A percentile compares a stretch with the other conserved stretches of the same genome.
Conservation (phyloP, 2,888 invertebrate species). For the Imbricaverruca yamaguchii region DNA sequence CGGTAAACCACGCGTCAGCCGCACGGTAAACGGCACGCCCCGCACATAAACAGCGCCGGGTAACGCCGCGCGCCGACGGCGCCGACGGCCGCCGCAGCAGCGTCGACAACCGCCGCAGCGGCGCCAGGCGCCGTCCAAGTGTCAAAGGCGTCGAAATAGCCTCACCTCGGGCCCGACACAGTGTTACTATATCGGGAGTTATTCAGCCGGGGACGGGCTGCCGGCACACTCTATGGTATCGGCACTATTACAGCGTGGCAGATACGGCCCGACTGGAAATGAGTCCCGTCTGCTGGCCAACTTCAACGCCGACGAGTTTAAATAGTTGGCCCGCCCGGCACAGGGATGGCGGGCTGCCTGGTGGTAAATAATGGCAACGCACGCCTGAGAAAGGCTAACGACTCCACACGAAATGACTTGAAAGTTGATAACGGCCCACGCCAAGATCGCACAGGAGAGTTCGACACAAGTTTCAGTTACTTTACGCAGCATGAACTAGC, state of each 20-base stretch:
- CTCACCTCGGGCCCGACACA: background rate
- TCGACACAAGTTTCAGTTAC: too few relatives aligned
- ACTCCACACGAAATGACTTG: too few relatives aligned
- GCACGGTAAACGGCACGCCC: background rate
- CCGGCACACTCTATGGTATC: background rate
- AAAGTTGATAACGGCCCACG: too few relatives aligned
- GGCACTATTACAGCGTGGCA: background rate
- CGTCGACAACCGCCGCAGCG: background rate
- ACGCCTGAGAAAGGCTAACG: too few relatives aligned
- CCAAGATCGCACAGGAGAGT: too few relatives aligned
- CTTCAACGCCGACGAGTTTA: background rate
- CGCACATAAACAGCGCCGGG: background rate
- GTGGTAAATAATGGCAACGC: too few relatives aligned
- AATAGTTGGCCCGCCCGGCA: background rate
- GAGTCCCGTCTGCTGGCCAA: background rate
- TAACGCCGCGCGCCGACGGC: background rate
- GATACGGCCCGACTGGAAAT: background rate
- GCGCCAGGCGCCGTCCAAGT: background rate
- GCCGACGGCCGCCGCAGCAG: background rate
- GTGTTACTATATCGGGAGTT: background rate
- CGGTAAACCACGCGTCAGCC: background rate
- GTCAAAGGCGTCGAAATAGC: conserved; percentile 6
- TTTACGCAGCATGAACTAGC: too few relatives aligned
- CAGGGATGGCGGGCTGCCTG: background rate
- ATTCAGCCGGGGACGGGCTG: background rate